Base-by-base conservation (phyloP, 2,888 invertebrate species). In the Hetaerina titia region DNA sequence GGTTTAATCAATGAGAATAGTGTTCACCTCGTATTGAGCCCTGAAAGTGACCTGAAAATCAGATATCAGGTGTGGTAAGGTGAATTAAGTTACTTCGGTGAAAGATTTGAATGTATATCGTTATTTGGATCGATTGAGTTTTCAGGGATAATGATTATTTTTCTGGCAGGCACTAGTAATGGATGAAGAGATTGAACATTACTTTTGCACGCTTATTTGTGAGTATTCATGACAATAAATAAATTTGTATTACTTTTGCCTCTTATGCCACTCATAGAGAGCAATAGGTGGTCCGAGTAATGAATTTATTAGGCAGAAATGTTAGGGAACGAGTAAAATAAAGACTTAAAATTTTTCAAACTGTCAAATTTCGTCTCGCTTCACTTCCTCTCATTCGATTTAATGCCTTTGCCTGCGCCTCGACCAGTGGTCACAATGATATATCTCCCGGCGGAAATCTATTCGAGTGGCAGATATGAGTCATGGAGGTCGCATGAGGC, bases 321-420 rank as follows among this genome's bases (percentile, higher is more conserved):
- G 25, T 81, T 25, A 25, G 31, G 81, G 81, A 81, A 31, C 22
- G 25, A 31, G 81, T 25, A 81, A 31, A 81, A 11, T 25, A 13
- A 19, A 25, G 81, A 9, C 19, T 31, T 81, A 31, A 81, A 81
- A 81, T 81, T 81, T 81, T 31, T 81, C 31, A 81, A 31, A 13
- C 81, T 81, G 81, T 81, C 81, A 81, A 81, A 25, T 81, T 81
- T 81, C 81, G 81, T 81, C 81, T 11, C 81, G 81, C 81, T 81
- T 81, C 81, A 81, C 31, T 81, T 81, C 9, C 81, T 31, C 81
- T 81, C 25, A 31, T 81, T 81, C 81, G 81, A 81, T 81, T 81
- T 81, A 25, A 81, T 31, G 25, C 22, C 31, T 7, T 4, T 81
- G 25, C 31, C 6, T 81, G 25, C 31, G 5, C 15, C 81, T 31